Base-by-base conservation (phyloP, 1,140 invertebrate genomes). In the Drosophila neocordata region DNA sequence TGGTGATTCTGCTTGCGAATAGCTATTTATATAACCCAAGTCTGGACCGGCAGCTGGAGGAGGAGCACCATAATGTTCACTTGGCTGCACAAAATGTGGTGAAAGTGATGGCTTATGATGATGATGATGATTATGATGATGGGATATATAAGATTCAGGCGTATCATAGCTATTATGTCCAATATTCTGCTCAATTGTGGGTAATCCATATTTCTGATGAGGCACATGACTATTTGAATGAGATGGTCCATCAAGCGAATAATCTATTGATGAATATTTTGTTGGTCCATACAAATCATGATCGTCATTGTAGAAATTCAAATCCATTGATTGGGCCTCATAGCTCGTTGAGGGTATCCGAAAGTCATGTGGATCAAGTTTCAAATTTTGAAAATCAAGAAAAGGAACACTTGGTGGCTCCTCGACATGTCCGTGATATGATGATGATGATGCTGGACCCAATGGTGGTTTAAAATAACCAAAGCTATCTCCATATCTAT, bases 251-350 rank as follows among this genome's bases (percentile, higher is more conserved):
- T 58, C 38, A 8, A 83, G 34, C 0, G 48, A 72, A 11, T 77
- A 83, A 4, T 88, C 79, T 9, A 84, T 34, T n/a, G 70, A 72
- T 6, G 79, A 70, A 51, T 83, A 80, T 53, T 89, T 84, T 59
- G 83, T 75, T 0, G 83, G 79, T 6, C 83, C 84, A 44, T 88
- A 88, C 0, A 77, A 52, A 38, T 77, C 70, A 4, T 63, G 1
- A 8, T 65, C 64, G 1, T 90, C 81, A 22, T 74, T 74, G 31
- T 91, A 91, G 8, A 91, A 83, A 66, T 91, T 80, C 7, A 91
- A 64, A 59, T 91, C 85, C 89, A 91, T 91, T 8, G 85, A 73
- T 66, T 90, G 85, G 0, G 77, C 77, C 41, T 91, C 89, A 56
- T 91, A 91, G 35, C 83, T 84, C 7, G 80, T 74, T 6, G 88